Evolutionary conservation across 2,888 invertebrate species (phyloP).

Genomic region (Rosalia funebris): DNA sequence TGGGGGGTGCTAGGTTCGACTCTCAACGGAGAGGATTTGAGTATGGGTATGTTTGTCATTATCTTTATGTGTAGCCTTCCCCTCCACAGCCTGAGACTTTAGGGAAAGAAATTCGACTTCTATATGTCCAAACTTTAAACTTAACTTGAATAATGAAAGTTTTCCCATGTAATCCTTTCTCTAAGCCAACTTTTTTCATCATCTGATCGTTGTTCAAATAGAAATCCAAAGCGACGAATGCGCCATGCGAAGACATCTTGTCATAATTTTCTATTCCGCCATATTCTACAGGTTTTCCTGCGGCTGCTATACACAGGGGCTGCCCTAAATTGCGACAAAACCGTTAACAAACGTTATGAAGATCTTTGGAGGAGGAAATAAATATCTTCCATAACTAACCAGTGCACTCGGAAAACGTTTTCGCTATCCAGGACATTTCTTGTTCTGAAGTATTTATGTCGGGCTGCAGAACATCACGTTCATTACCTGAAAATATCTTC

Average conservation of each 20-base stretch:
- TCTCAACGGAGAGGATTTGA: too few species aligned
- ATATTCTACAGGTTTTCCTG: conserved; percentile 50
- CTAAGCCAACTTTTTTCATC: conserved; percentile 47
- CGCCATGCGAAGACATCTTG: conserved; percentile 51
- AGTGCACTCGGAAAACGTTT: conserved; percentile 38
- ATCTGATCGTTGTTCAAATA: conserved; percentile 53
- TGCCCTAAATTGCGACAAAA: too few species aligned
- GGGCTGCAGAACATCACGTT: conserved; percentile 55
- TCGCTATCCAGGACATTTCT: conserved; percentile 55
- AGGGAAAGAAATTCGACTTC: too few species aligned
- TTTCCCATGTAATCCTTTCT: conserved; percentile 52
- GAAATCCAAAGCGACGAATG: conserved; percentile 50
- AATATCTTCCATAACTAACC: too few species aligned
- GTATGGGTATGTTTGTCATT: too few species aligned
- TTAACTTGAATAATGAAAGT: conserved; percentile 60
- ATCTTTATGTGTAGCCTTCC: too few species aligned
- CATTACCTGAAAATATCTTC: too few species aligned
- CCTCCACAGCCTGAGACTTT: too few species aligned
- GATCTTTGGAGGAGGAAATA: too few species aligned
- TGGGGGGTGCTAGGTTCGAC: too few species aligned
- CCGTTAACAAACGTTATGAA: too few species aligned
- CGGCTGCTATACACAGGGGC: conserved; percentile 37
- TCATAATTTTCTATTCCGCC: conserved; percentile 55
- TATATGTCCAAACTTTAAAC: too few species aligned
- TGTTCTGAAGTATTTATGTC: conserved; percentile 53